Percentiles rank a stretch among this genome's conserved stretches.
phyloP scores from a whole-genome alignment of 2,888 invertebrate genomes.

The Chrysolina haemoptera region DNA sequence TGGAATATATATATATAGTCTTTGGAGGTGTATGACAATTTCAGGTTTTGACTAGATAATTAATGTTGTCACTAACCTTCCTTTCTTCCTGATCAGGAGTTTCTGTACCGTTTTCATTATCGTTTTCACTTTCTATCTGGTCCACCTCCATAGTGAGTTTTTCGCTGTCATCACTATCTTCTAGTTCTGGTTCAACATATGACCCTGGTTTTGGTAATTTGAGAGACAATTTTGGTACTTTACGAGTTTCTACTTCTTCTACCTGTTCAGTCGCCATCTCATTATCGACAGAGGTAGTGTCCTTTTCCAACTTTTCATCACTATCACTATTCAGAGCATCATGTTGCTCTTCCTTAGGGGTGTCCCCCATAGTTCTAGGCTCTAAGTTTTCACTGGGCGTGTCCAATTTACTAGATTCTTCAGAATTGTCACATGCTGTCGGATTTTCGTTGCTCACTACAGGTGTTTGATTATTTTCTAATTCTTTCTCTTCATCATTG shows the following conservation, averaged over 20 bases:
- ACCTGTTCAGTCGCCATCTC: slow-evolving; percentile 47
- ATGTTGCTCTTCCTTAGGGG: not conserved
- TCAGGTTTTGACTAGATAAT: too few species aligned
- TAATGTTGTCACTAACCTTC: too few species aligned
- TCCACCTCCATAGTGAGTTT: slow-evolving; percentile 75
- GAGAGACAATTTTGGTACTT: slow-evolving; percentile 79
- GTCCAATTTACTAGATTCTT: not conserved
- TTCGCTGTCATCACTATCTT: slow-evolving; percentile 74
- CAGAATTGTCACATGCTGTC: not conserved
- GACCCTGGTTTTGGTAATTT: slow-evolving; percentile 69
- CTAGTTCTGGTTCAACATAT: slow-evolving; percentile 63
- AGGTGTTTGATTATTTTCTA: not conserved
- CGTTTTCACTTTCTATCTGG: slow-evolving; percentile 67
- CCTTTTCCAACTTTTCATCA: slow-evolving; percentile 48
- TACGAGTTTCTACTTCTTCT: slow-evolving; percentile 64
- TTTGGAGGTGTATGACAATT: too few species aligned
- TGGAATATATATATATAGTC: too few species aligned
- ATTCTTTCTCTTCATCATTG: slow-evolving; percentile 19
- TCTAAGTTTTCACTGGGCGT: not conserved
- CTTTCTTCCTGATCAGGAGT: slow-evolving; percentile 38
- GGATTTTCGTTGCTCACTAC: not conserved
- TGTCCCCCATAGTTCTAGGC: not conserved
- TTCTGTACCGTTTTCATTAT: slow-evolving; percentile 65
- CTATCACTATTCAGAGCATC: slow-evolving; percentile 24
- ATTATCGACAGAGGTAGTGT: slow-evolving; percentile 27